A percentile compares a stretch with the other conserved stretches of the same genome.
Evolutionary conservation across 2,113 vertebrate genomes (phyloP).

Genomic region (Tretioscincus oriximinensis): DNA sequence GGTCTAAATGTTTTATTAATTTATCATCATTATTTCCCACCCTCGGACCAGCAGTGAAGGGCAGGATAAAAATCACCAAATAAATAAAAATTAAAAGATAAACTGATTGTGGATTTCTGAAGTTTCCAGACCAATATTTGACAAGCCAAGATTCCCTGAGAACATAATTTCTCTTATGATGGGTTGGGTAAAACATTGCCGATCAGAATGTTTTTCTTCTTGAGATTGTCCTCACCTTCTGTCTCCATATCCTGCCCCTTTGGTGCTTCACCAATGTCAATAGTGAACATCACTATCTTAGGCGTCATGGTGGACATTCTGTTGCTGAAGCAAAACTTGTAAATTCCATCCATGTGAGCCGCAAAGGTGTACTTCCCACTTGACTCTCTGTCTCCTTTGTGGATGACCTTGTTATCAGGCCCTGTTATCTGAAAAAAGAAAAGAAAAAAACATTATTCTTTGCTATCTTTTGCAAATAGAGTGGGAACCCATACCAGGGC

Average conservation of each 20-base stretch:
- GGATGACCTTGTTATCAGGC: constrained; percentile 94
- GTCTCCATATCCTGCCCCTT: constrained; percentile 98
- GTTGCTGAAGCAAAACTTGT: constrained; percentile 99
- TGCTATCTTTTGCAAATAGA: too few species aligned
- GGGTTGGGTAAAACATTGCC: not conserved
- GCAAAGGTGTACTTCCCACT: constrained; percentile 98
- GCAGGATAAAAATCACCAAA: too few species aligned
- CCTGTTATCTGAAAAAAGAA: constrained; percentile 86
- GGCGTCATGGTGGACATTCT: constrained; percentile 99
- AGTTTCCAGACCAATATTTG: not conserved
- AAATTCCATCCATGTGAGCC: constrained; percentile 96
- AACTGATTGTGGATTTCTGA: not conserved
- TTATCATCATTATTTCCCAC: too few species aligned
- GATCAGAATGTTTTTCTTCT: not conserved
- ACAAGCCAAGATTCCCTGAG: not conserved
- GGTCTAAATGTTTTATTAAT: too few species aligned
- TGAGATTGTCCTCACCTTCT: constrained; percentile 81
- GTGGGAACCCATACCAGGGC: too few species aligned
- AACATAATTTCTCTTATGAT: not conserved
- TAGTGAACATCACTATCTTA: constrained; percentile 99
- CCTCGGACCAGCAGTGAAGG: too few species aligned
- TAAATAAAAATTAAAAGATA: too few species aligned
- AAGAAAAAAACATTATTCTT: not conserved
- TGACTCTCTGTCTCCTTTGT: constrained; percentile 97
- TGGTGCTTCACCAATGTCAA: constrained; percentile 95